A percentile compares a stretch with the other conserved stretches of the same genome.
Evolutionary conservation across 2,888 invertebrate species (phyloP).

Genomic region (Melanostoma mellinum): DNA sequence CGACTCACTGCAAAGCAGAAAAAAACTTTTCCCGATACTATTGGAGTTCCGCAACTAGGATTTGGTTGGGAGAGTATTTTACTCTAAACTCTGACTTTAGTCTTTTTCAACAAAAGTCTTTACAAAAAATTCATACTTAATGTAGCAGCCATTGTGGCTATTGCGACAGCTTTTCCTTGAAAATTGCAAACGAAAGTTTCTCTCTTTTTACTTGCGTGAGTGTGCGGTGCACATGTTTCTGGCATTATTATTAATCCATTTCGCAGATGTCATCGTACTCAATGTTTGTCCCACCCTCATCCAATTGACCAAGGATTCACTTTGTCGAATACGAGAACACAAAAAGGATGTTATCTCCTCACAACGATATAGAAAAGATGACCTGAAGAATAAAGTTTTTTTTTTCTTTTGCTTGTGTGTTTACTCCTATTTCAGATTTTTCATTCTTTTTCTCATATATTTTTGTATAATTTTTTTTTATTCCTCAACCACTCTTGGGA

Average conservation of each 20-base stretch:
- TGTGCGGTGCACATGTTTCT: slow-evolving; percentile 52
- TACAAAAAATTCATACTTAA: no score
- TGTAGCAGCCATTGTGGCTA: no score
- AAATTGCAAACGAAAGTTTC: no score
- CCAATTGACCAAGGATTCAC: slow-evolving; percentile 50
- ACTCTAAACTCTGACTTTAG: no score
- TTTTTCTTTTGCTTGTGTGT: slow-evolving; percentile 52
- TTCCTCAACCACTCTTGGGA: neutral
- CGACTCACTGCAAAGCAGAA: no score
- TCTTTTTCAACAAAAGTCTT: no score
- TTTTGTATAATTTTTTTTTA: slow-evolving; percentile 21
- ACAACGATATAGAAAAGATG: slow-evolving; percentile 38
- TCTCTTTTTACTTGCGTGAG: no score
- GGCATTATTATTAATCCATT: slow-evolving; percentile 66
- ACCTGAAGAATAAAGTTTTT: slow-evolving; percentile 59
- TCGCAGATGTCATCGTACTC: slow-evolving; percentile 53
- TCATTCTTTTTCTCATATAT: slow-evolving; percentile 33
- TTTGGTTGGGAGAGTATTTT: no score
- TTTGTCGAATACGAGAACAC: slow-evolving; percentile 41
- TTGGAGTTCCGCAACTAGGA: no score
- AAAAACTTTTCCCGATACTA: no score
- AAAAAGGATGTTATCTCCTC: slow-evolving; percentile 42
- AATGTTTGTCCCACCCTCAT: slow-evolving; percentile 12
- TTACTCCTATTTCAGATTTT: slow-evolving; percentile 64
- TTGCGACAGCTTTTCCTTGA: no score